Evolutionary conservation across 2,113 vertebrate species (phyloP).

Genomic region (Prionailurus viverrinus): DNA sequence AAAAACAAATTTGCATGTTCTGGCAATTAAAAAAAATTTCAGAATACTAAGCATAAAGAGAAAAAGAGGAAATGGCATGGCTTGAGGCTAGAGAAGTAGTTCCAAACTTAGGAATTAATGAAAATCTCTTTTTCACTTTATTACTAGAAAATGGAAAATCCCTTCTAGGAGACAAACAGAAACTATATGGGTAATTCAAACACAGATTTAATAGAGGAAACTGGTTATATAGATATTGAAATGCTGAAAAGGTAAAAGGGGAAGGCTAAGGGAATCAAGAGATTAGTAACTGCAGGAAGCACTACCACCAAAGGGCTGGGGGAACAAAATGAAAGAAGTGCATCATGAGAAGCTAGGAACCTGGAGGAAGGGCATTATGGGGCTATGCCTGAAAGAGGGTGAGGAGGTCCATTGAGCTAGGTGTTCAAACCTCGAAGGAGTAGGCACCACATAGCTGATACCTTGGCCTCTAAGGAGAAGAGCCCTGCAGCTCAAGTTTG

Average conservation of each 20-base stretch:
- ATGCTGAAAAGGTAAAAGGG: not conserved
- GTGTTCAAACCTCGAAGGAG: not conserved
- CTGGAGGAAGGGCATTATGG: not conserved
- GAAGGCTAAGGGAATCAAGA: not conserved
- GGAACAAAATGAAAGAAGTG: not conserved
- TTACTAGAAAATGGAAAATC: constrained; percentile 17
- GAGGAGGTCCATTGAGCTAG: not conserved
- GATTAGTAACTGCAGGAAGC: not conserved
- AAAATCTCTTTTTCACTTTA: constrained; percentile 16
- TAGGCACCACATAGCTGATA: not conserved
- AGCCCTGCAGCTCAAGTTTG: not conserved
- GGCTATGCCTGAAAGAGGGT: not conserved
- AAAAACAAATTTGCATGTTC: not conserved
- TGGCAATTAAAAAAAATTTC: not conserved
- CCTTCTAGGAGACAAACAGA: not conserved
- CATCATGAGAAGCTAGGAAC: not conserved
- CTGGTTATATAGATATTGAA: not conserved
- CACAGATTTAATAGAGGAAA: not conserved
- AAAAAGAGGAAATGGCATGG: not conserved
- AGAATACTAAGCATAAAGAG: not conserved
- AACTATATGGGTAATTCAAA: constrained; percentile 36
- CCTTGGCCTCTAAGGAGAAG: not conserved
- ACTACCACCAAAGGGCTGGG: not conserved
- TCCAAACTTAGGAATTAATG: not conserved
- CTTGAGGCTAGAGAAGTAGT: not conserved